Conservation (phyloP, 2,797 vertebrate genomes). For the Spinus pinus region DNA sequence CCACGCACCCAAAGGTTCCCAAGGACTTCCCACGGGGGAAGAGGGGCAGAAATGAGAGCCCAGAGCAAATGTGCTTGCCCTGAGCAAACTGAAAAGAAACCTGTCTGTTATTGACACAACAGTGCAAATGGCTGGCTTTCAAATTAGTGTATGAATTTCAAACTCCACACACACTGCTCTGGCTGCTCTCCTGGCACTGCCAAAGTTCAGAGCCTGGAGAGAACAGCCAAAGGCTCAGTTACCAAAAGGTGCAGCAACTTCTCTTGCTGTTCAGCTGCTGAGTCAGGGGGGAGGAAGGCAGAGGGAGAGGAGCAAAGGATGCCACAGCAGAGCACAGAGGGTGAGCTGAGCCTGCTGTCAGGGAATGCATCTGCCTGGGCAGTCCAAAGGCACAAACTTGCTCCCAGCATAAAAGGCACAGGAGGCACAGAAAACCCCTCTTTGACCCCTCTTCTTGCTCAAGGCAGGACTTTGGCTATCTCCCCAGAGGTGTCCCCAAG, state of each 20-base stretch:
- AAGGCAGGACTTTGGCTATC: neutral
- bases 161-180: neutral
- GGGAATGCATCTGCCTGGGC: neutral
- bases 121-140: neutral
- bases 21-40: neutral
- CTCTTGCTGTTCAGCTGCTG: neutral
- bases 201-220: neutral
- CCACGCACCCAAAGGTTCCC: neutral
- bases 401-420: neutral
- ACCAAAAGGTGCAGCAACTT: neutral
- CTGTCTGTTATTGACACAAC: neutral
- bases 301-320: neutral
- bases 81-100: neutral
- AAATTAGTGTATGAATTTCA: neutral
- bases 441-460: neutral
- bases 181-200: neutral
- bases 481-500: neutral
- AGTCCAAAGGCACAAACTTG: neutral
- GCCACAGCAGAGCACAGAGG: neutral
- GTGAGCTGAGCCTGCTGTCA: neutral
- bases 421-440: neutral
- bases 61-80: neutral
- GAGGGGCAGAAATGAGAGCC: neutral
- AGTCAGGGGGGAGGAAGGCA: neutral
- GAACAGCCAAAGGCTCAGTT: neutral